Conservation (phyloP, 2,113 vertebrate genomes). For the Halcyon malimbica region DNA sequence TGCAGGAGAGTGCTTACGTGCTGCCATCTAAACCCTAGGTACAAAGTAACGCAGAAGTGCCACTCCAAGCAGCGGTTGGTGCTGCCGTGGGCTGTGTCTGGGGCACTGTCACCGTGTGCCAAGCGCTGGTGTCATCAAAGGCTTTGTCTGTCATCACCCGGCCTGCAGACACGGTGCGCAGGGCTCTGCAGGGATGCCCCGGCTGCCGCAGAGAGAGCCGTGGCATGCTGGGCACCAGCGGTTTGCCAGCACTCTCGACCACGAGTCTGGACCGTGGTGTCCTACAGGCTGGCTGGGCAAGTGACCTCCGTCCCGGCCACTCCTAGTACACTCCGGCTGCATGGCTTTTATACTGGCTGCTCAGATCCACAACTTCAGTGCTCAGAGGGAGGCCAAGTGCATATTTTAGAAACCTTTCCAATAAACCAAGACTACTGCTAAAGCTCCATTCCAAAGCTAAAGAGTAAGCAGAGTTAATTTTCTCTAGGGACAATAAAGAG, state of each 20-base stretch:
- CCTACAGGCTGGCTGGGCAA: background rate
- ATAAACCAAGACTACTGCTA: background rate
- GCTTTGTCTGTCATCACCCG: too few species aligned
- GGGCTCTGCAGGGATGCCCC: too few species aligned
- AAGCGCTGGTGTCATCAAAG: too few species aligned
- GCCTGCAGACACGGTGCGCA: too few species aligned
- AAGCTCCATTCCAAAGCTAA: background rate
- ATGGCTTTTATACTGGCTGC: too few species aligned
- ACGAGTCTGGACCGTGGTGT: background rate
- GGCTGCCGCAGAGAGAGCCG: background rate
- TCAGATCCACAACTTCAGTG: too few species aligned
- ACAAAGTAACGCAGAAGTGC: background rate
- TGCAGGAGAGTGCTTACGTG: background rate
- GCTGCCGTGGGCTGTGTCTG: background rate
- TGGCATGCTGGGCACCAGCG: too few species aligned
- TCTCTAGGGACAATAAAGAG: background rate
- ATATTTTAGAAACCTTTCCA: background rate
- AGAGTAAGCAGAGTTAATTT: background rate
- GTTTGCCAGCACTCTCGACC: background rate
- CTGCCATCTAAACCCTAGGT: background rate
- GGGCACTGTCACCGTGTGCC: background rate
- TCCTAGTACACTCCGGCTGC: background rate
- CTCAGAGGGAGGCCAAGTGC: background rate
- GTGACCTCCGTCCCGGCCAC: accelerated
- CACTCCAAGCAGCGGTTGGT: background rate